Evolutionary conservation across 1,140 invertebrate genomes (phyloP).

Genomic region (Cydia fagiglandana): DNA sequence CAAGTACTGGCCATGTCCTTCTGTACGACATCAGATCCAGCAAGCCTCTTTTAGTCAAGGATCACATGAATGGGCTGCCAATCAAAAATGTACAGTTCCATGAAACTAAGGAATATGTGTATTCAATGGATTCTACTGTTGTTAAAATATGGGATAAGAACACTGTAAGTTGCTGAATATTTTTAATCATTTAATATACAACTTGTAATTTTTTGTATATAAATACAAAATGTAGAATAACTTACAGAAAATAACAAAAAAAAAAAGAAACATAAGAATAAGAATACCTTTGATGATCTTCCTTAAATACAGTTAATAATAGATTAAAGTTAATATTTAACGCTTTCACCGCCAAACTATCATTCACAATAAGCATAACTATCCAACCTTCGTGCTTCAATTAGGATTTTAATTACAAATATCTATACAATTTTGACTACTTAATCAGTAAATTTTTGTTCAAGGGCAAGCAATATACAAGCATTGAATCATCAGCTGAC

Average conservation of each 20-base stretch:
- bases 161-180: constrained; percentile 81
- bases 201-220: not conserved
- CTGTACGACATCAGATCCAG: constrained; percentile 96
- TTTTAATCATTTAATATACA: not conserved
- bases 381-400: no score
- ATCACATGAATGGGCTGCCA: constrained; percentile 96
- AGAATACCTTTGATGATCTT: no score
- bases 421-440: constrained; percentile 30
- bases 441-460: constrained; percentile 58
- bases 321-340: no score
- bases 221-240: not conserved
- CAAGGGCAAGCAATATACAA: constrained; percentile 95
- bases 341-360: no score
- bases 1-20: constrained; percentile 94
- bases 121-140: constrained; percentile 95
- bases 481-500: constrained; percentile 90
- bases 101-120: constrained; percentile 88
- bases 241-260: no score
- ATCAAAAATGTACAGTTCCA: constrained; percentile 96
- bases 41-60: constrained; percentile 94
- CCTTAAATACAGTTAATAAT: no score
- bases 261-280: no score
- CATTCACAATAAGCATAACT: no score
- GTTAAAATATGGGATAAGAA: constrained; percentile 97
- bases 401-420: not conserved